These are phyloP conservation scores for Rhamphomyia laevipes DNA, from an alignment of 2,888 invertebrate species.

Conservation along the genomic window DNA sequence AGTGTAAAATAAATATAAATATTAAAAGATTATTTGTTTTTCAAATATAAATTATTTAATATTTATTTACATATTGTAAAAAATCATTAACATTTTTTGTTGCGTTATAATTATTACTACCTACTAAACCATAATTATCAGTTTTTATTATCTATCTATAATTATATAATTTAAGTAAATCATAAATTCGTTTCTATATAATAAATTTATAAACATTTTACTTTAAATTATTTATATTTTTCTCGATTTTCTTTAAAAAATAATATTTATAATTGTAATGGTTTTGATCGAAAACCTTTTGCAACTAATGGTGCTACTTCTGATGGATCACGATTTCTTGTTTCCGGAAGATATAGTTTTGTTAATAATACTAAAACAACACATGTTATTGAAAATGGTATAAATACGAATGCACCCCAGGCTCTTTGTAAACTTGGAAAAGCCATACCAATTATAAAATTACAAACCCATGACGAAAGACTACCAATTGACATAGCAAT, in stretches of 20 bases:
- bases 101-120: too few species aligned
- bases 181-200: too few species aligned
- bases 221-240: not conserved
- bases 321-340: slow-evolving; percentile 52
- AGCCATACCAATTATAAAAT: slow-evolving; percentile 72
- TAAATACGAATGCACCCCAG: slow-evolving; percentile 61
- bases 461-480: slow-evolving; percentile 67
- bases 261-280: not conserved
- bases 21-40: too few species aligned
- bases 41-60: too few species aligned
- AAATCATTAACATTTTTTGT: too few species aligned
- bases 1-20: too few species aligned
- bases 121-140: too few species aligned
- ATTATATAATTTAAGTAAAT: too few species aligned
- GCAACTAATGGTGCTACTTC: slow-evolving; percentile 52
- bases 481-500: slow-evolving; percentile 80
- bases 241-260: too few species aligned
- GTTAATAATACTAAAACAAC: slow-evolving; percentile 28
- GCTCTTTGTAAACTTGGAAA: slow-evolving; percentile 52
- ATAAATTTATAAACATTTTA: too few species aligned
- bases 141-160: too few species aligned
- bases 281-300: slow-evolving; percentile 47
- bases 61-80: too few species aligned
- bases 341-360: slow-evolving; percentile 64
- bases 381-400: slow-evolving; percentile 52